Evolutionary conservation across 2,113 vertebrate species (phyloP).

Genomic region (Ondatra zibethicus): DNA sequence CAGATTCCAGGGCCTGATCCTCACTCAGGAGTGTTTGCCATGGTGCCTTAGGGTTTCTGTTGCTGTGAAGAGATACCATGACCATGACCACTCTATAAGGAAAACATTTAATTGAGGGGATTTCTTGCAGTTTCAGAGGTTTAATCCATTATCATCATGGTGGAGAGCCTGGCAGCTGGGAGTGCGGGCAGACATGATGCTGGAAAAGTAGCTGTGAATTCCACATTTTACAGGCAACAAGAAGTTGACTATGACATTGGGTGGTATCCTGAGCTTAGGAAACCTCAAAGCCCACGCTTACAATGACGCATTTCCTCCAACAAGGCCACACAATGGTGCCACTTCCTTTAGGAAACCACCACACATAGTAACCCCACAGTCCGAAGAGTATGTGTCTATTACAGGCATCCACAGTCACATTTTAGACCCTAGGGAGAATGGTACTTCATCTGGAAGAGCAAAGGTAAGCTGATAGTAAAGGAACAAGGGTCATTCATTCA

Average conservation of each 20-base stretch:
- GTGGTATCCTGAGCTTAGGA: not conserved
- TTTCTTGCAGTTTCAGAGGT: not conserved
- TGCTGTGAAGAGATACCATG: not conserved
- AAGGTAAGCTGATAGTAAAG: not conserved
- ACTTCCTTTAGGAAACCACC: not conserved
- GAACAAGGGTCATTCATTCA: not conserved
- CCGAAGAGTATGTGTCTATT: not conserved
- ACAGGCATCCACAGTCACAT: not conserved
- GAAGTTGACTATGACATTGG: not conserved
- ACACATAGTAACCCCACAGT: too few species aligned
- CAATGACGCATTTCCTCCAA: not conserved
- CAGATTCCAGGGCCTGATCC: not conserved
- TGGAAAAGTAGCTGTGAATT: not conserved
- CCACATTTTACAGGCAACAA: not conserved
- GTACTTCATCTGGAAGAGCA: not conserved
- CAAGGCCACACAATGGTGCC: too few species aligned
- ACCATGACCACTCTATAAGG: not conserved
- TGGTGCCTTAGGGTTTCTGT: not conserved
- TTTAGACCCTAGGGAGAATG: not conserved
- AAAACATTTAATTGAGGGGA: not conserved
- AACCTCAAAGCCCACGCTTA: not conserved
- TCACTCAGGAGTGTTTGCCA: accelerated
- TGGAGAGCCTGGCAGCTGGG: not conserved
- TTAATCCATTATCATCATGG: not conserved
- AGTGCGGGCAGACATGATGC: not conserved